These are phyloP conservation scores for Oasisia sp. DNA, from an alignment of 2,888 invertebrate species.

Conservation along the genomic window DNA sequence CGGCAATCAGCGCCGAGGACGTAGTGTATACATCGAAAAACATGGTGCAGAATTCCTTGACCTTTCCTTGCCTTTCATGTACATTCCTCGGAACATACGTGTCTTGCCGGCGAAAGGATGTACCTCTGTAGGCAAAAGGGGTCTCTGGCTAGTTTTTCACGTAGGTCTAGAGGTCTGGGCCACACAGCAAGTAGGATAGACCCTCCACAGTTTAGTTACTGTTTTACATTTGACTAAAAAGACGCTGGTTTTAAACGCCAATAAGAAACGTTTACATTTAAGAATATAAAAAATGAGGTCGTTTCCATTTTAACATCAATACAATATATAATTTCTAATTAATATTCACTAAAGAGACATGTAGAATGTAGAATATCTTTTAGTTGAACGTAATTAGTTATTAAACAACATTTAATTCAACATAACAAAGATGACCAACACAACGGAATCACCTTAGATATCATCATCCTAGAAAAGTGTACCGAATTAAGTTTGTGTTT, in stretches of 20 bases:
- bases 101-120: background rate
- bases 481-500: background rate
- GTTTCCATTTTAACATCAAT: background rate
- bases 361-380: background rate
- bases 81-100: background rate
- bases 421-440: background rate
- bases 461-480: background rate
- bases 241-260: background rate
- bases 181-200: no score
- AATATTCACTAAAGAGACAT: background rate
- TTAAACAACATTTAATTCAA: background rate
- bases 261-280: background rate
- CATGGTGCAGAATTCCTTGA: background rate
- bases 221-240: background rate
- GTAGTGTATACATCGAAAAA: slow-evolving; percentile 9
- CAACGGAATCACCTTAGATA: background rate
- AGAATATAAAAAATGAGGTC: background rate
- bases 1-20: background rate
- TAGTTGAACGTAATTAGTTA: background rate
- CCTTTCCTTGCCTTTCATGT: background rate
- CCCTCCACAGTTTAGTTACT: no score
- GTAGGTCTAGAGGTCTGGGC: no score
- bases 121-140: background rate
- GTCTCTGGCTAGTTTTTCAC: no score
- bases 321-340: background rate